Percentiles rank a stretch among this genome's conserved stretches.
Conservation (phyloP, 2,888 invertebrate species). For the Pollenia angustigena region DNA sequence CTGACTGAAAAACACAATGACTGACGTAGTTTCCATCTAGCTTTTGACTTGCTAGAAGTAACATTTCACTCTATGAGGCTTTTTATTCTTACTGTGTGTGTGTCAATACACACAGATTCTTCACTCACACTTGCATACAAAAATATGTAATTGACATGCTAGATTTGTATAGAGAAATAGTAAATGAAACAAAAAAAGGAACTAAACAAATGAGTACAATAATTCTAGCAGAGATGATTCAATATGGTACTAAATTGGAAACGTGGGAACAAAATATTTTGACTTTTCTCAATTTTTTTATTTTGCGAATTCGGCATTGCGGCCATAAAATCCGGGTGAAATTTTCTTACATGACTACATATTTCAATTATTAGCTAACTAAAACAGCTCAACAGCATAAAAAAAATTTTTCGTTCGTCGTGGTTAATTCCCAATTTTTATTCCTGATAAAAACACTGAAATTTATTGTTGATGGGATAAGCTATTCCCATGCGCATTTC, state of each 20-base stretch:
- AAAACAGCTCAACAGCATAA: no score
- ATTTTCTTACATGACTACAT: no score
- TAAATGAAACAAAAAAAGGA: constrained; percentile 67
- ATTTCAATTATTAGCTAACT: no score
- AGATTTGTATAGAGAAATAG: constrained; percentile 60
- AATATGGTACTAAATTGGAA: neutral
- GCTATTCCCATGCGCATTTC: no score
- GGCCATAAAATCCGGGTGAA: no score
- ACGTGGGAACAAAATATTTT: no score
- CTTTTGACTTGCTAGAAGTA: constrained; percentile 55
- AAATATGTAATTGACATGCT: constrained; percentile 73
- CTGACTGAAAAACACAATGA: constrained; percentile 2
- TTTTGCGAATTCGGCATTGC: no score
- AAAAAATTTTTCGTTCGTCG: no score
- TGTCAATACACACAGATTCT: neutral
- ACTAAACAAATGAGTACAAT: constrained; percentile 28
- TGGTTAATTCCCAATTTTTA: no score
- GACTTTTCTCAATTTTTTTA: no score
- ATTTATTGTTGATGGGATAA: no score
- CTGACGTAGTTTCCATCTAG: neutral
- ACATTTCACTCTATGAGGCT: constrained; percentile 70
- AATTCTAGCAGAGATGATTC: constrained; percentile 2
- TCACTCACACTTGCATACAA: constrained; percentile 1
- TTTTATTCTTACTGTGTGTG: constrained; percentile 57
- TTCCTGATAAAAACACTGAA: no score